phyloP scores from a whole-genome alignment of 2,888 invertebrate genomes.

The Ernsta delagoae region DNA sequence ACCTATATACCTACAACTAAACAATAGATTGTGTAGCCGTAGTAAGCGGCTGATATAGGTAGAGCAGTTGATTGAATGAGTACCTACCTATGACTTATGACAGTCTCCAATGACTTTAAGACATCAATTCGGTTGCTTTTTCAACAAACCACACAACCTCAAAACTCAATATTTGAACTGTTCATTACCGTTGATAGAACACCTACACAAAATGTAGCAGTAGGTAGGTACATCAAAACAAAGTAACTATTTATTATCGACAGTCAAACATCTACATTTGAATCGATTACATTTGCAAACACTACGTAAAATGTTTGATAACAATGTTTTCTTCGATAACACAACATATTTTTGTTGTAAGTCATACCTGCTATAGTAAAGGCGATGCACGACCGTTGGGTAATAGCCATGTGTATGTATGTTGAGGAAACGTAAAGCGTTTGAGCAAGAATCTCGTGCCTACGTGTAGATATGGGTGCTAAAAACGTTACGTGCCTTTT shows the following conservation, averaged over 20 bases:
- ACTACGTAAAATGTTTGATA: too few relatives aligned
- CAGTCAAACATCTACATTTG: too few relatives aligned
- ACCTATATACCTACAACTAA: constrained; percentile 33
- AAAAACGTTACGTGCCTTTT: constrained; percentile 56
- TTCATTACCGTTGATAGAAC: constrained; percentile 62
- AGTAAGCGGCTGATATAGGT: constrained; percentile 37
- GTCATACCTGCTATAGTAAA: too few relatives aligned
- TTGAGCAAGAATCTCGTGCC: constrained; percentile 28
- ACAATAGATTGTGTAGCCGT: constrained; percentile 42
- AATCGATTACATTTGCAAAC: too few relatives aligned
- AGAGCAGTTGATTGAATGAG: constrained; percentile 43
- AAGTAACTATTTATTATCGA: constrained; percentile 45
- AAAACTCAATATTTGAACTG: constrained; percentile 59
- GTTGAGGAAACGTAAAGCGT: constrained; percentile 17
- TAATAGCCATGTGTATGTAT: too few relatives aligned
- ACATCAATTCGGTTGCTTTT: constrained; percentile 42
- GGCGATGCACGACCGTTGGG: too few relatives aligned
- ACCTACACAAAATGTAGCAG: constrained; percentile 58
- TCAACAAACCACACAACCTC: constrained; percentile 44
- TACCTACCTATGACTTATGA: constrained; percentile 40
- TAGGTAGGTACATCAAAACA: constrained; percentile 68
- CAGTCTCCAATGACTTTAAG: constrained; percentile 36
- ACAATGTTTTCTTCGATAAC: too few relatives aligned
- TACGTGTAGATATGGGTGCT: constrained; percentile 31
- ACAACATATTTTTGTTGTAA: too few relatives aligned